Percentiles rank a stretch among this genome's conserved stretches.
Evolutionary conservation across 2,113 vertebrate genomes (phyloP).

Genomic region (Acanthochromis polyacanthus): DNA sequence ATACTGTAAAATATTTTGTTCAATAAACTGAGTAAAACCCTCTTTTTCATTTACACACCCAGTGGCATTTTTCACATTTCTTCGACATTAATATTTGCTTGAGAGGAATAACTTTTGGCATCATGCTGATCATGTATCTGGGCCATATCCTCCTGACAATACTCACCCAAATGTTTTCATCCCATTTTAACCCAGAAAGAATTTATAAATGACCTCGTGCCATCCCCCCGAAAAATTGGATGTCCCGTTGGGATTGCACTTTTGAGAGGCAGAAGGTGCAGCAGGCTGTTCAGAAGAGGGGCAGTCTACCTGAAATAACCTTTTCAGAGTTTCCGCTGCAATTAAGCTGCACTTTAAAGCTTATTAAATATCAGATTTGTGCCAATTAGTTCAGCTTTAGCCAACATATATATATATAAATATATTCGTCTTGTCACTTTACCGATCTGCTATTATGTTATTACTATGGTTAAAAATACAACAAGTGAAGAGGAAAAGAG

Average conservation of each 20-base stretch:
- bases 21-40: slow-evolving; percentile 87
- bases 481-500: not conserved
- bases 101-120: not conserved
- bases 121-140: slow-evolving; percentile 1
- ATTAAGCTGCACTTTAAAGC: slow-evolving; percentile 1
- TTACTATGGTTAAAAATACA: slow-evolving; percentile 1
- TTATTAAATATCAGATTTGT: not conserved
- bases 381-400: too few relatives aligned
- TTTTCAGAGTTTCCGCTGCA: not conserved
- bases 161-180: slow-evolving; percentile 18
- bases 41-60: slow-evolving; percentile 49
- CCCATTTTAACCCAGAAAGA: slow-evolving; percentile 43
- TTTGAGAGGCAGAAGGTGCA: slow-evolving; percentile 13
- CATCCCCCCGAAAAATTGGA: slow-evolving; percentile 8
- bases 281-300: not conserved
- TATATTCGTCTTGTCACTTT: not conserved
- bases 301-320: not conserved
- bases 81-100: not conserved
- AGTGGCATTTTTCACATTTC: not conserved
- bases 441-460: not conserved
- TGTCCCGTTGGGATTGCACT: slow-evolving; percentile 12
- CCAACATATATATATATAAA: too few relatives aligned
- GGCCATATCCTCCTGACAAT: slow-evolving; percentile 31
- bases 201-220: slow-evolving; percentile 48
- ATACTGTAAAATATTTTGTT: slow-evolving; percentile 91